Base-by-base conservation (phyloP, 2,888 invertebrate genomes). In the Tolmerus cingulatus region DNA sequence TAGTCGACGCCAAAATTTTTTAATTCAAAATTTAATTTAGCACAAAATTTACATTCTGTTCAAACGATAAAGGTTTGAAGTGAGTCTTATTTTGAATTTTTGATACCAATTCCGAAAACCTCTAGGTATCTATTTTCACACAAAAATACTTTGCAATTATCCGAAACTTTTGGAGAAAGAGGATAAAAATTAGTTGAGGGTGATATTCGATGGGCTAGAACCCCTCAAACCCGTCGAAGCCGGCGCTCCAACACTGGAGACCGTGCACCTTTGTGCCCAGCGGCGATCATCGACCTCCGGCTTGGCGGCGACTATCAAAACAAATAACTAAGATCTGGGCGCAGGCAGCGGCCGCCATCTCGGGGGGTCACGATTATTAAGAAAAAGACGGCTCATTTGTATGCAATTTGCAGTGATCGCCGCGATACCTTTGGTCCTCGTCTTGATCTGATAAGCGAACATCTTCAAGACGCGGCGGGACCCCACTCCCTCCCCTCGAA, bases 301-400 rank as follows among this genome's bases (percentile, higher is more conserved):
- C 7, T 81, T 55, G 81, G 55, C 81, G 46, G 55, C 55, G 46
- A 55, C 37, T 30, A 81, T 81, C 51, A 55, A 55, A 55, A n/a
- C 55, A 81, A 79, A 81, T 81, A 55, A 81, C 81, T 46, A 8
- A 55, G 51, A 51, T 81, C 30, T n/a, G 51, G n/a, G 43, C 81
- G 81, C 30, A 30, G 81, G 12, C 27, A 27, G 81, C 23, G 40
- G 55, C 30, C 16, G 7, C 19, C 23, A 23, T 81, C 51, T 51
- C 37, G 30, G 66, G 66, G 66, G 81, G 81, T 81, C 81, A 81
- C 81, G 81, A 81, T 81, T 81, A 81, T 81, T 81, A 81, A 23
- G 30, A 34, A 81, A 51, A 51, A 51, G 34, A 55, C 27, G 30
- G 27, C 55, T 81, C 81, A 81, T 81, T 81, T 81, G 81, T 51